Percentiles rank a stretch among this genome's conserved stretches.
These are phyloP conservation scores for Polymixis lichenea DNA, from an alignment of 2,888 invertebrate species.

Conservation along the genomic window DNA sequence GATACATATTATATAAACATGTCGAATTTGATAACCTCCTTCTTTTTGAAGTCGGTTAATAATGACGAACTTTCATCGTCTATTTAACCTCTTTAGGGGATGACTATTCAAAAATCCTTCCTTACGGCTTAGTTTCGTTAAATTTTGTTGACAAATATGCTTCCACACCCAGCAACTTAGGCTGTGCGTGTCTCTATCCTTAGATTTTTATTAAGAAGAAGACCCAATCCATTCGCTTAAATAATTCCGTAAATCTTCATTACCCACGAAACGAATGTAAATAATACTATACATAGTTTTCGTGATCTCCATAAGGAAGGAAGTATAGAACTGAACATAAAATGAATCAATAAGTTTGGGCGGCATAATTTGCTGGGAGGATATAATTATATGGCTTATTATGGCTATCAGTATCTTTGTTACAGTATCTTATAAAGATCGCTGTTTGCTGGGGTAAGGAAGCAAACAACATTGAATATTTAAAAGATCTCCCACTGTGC, in stretches of 20 bases:
- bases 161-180: not conserved
- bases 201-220: not conserved
- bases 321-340: constrained; percentile 4
- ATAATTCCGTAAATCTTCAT: not conserved
- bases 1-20: too few species aligned
- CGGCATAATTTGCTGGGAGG: constrained; percentile 2
- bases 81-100: too few species aligned
- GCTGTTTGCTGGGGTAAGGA: constrained; percentile 7
- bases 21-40: too few species aligned
- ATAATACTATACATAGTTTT: not conserved
- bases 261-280: not conserved
- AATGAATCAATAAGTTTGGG: constrained; percentile 15
- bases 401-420: constrained; percentile 17
- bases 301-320: not conserved
- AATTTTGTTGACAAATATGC: not conserved
- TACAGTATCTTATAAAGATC: constrained; percentile 17
- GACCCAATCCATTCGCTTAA: not conserved
- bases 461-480: constrained; percentile 15
- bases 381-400: constrained; percentile 29
- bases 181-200: not conserved
- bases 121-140: not conserved
- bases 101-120: not conserved
- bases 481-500: constrained; percentile 1
- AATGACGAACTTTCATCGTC: too few species aligned
- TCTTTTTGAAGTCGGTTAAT: too few species aligned